A percentile compares a stretch with the other conserved stretches of the same genome.
These are phyloP conservation scores for Oryzias sinensis DNA, from an alignment of 2,797 vertebrate genomes.

Conservation along the genomic window DNA sequence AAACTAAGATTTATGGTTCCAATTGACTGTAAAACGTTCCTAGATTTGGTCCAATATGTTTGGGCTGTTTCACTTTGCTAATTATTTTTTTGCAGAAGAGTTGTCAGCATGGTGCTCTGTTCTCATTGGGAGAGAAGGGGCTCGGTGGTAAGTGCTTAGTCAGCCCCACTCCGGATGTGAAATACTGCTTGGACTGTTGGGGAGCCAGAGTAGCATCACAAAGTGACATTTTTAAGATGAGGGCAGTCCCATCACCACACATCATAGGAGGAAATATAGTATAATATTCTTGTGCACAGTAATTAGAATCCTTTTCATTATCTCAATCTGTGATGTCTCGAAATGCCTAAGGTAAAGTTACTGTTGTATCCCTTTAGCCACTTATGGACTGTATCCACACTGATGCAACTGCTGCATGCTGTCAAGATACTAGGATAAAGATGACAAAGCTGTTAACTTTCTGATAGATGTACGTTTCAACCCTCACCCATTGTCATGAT, in stretches of 20 bases:
- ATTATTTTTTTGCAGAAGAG: conserved; percentile 74
- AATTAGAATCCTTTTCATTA: conserved; percentile 2
- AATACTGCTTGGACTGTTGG: conserved; percentile 51
- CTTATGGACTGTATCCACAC: background rate
- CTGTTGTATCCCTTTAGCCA: background rate
- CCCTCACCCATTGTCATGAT: too few relatives aligned
- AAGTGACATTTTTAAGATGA: conserved; percentile 40
- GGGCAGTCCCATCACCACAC: conserved; percentile 39
- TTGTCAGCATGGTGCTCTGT: conserved; percentile 69
- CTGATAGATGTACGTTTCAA: too few relatives aligned
- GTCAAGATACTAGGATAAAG: too few relatives aligned
- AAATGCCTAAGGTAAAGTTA: background rate
- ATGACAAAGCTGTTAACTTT: too few relatives aligned
- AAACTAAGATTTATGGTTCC: conserved; percentile 41
- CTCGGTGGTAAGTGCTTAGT: conserved; percentile 66
- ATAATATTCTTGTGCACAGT: conserved; percentile 12
- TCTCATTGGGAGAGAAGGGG: conserved; percentile 56
- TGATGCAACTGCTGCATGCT: too few relatives aligned
- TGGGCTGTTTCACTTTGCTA: conserved; percentile 74
- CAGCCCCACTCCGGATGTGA: conserved; percentile 61
- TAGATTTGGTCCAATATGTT: conserved; percentile 67
- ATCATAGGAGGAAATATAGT: conserved; percentile 23
- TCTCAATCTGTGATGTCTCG: background rate
- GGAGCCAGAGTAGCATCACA: conserved; percentile 39
- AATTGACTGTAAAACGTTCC: conserved; percentile 59